Base-by-base conservation (phyloP, 2,888 invertebrate species). In the Drosophila neonasuta region DNA sequence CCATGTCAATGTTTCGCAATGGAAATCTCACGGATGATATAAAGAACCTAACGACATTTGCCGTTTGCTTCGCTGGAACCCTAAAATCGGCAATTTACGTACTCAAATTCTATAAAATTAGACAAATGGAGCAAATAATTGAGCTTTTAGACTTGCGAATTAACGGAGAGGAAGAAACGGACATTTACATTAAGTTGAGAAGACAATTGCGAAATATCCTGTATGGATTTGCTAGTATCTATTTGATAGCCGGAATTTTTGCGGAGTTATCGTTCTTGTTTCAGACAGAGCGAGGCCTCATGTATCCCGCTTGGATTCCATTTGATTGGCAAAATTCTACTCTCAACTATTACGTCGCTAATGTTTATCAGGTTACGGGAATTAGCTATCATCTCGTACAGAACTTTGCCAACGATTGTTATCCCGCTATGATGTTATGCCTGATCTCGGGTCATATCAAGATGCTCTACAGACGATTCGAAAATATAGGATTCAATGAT, bases 231-330 rank as follows among this genome's bases (percentile, higher is more conserved):
- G 20, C 81, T 1, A 49, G 57, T 4, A 63, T 77, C 4, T 88
- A 80, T 32, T 4, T 74, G 48, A 55, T 69, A 6, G 48, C 64
- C 71, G 9, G 73, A 52, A 34, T 82, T 1, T 71, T 75, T 1
- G 84, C 75, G 6, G 85, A 79, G 36, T 13, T 88, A 20, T 57
- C 66, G 0, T 80, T 86, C 10, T 4, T 85, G 1, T 74, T 76
- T 20, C 74, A 77, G 30, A 45, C 63, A 0, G 60, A 79, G 6
- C 79, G 80, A 0, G 66, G 63, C 1, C 64, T 88, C 1, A 44
- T 89, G 57, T 88, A 84, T 58, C 89, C 88, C 0, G 62, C 78
- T 5, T 84, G 77, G 76, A 76, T 88, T 42, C 87, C 87, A 8
- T 86, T 87, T 48, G 76, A 88, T 49, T 88, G 88, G 87, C 30